A percentile compares a stretch with the other conserved stretches of the same genome.
These are phyloP conservation scores for Nilaparvata lugens DNA, from an alignment of 1,140 invertebrate genomes.

Conservation along the genomic window DNA sequence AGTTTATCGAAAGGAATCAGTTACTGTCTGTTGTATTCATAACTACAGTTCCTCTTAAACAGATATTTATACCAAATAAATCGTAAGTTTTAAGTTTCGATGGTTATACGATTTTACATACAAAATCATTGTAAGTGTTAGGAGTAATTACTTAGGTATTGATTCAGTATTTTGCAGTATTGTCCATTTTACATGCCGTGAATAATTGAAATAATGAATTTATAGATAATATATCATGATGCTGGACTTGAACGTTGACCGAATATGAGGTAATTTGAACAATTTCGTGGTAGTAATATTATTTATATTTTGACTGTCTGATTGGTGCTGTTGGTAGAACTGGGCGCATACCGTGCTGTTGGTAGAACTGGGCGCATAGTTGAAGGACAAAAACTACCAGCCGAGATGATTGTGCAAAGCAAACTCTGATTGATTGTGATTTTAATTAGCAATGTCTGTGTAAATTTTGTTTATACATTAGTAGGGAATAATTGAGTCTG, in stretches of 20 bases:
- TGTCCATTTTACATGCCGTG: constrained; percentile 12
- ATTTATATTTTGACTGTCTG: constrained; percentile 3
- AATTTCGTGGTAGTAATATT: constrained; percentile 2
- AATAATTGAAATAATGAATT: neutral
- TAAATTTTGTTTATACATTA: constrained; percentile 13
- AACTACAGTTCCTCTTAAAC: constrained; percentile 27
- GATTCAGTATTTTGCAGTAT: constrained; percentile 26
- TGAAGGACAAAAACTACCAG: neutral
- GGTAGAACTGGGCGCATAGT: neutral
- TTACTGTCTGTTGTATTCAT: constrained; percentile 18
- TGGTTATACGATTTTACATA: constrained; percentile 13
- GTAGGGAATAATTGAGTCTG: constrained; percentile 11
- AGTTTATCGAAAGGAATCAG: neutral
- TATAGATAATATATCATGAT: neutral
- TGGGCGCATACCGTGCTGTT: neutral
- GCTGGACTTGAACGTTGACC: neutral
- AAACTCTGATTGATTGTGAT: neutral
- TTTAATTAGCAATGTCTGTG: constrained; percentile 13
- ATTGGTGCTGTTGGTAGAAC: constrained; percentile 3
- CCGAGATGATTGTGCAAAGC: neutral
- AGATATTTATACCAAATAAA: constrained; percentile 25
- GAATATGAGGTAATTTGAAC: neutral
- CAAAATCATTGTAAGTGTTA: constrained; percentile 10
- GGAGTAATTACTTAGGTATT: constrained; percentile 13
- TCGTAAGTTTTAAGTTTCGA: constrained; percentile 22